Conservation (phyloP, 2,888 invertebrate genomes). For the Adela reaumurella region DNA sequence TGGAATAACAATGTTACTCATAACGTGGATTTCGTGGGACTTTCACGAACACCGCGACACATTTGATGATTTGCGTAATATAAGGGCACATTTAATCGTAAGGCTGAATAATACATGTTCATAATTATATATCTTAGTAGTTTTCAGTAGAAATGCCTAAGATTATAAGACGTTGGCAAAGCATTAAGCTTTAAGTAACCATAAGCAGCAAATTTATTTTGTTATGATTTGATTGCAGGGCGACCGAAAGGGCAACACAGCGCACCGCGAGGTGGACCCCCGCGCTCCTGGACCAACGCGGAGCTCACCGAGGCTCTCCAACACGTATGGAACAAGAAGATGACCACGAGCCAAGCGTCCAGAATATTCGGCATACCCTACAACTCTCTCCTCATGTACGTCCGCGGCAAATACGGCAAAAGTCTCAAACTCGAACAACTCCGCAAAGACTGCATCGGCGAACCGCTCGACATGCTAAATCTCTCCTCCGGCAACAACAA, state of each 20-base stretch:
- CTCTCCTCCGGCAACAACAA: slow-evolving; percentile 60
- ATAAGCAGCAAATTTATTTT: too few relatives aligned
- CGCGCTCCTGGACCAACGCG: slow-evolving; percentile 89
- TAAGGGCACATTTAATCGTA: too few relatives aligned
- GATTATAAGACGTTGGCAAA: too few relatives aligned
- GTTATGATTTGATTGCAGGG: slow-evolving; percentile 45
- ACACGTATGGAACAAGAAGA: slow-evolving; percentile 94
- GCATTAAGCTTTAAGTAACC: too few relatives aligned
- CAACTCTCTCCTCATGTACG: slow-evolving; percentile 89
- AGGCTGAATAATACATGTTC: too few relatives aligned
- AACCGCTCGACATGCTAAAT: slow-evolving; percentile 68
- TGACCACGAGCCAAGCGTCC: slow-evolving; percentile 90
- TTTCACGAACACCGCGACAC: too few relatives aligned
- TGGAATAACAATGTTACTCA: too few relatives aligned
- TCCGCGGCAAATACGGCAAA: slow-evolving; percentile 90
- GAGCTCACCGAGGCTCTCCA: slow-evolving; percentile 87
- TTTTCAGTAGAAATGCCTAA: too few relatives aligned
- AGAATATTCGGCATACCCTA: slow-evolving; percentile 91
- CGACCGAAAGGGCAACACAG: slow-evolving; percentile 89
- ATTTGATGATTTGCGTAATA: too few relatives aligned
- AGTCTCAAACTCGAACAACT: slow-evolving; percentile 84
- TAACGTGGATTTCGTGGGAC: too few relatives aligned
- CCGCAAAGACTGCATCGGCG: slow-evolving; percentile 83
- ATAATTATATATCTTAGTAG: too few relatives aligned
- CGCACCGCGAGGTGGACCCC: slow-evolving; percentile 86